Evolutionary conservation across 2,113 vertebrate species (phyloP).

Genomic region (Athene cunicularia): DNA sequence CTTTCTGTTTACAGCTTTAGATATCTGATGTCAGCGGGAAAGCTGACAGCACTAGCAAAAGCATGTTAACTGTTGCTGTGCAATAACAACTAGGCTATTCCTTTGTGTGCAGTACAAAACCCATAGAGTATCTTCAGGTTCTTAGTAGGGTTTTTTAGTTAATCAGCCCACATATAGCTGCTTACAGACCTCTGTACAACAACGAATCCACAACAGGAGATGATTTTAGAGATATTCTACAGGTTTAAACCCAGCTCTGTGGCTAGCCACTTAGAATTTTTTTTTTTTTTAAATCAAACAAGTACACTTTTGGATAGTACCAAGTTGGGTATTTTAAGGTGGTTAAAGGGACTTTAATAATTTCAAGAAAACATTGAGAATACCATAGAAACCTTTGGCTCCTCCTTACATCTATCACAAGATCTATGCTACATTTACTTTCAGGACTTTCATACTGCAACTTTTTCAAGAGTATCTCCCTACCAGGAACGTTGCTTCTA

Average conservation of each 20-base stretch:
- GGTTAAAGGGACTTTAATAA: not conserved
- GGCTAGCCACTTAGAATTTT: not conserved
- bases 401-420: not conserved
- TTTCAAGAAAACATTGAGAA: not conserved
- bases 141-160: not conserved
- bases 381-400: not conserved
- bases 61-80: slow-evolving; percentile 13
- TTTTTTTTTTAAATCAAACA: not conserved
- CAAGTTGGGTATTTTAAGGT: not conserved
- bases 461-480: not conserved
- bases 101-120: not conserved
- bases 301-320: not conserved
- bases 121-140: not conserved
- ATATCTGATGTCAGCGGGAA: slow-evolving; percentile 46
- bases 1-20: slow-evolving; percentile 43
- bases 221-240: not conserved
- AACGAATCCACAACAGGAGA: not conserved
- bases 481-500: not conserved
- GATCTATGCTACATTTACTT: not conserved
- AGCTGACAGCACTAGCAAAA: not conserved
- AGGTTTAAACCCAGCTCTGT: not conserved
- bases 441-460: not conserved
- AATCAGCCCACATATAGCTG: not conserved
- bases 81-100: not conserved
- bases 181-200: not conserved